Conservation (phyloP, 2,797 vertebrate genomes). For the Mycteria americana region DNA sequence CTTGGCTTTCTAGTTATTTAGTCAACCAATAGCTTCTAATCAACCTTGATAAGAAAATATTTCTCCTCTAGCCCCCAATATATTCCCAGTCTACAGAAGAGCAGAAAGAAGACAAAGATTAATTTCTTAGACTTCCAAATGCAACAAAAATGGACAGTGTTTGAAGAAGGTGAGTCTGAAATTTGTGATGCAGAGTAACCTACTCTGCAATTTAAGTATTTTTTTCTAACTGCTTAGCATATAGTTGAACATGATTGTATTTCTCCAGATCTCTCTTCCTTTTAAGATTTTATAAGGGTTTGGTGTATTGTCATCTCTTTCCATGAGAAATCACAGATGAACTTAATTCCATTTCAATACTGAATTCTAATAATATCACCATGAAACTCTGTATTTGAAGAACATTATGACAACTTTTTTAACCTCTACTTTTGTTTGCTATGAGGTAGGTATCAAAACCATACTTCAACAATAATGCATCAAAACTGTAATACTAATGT, state of each 20-base stretch:
- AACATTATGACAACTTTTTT: background rate
- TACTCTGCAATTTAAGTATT: background rate
- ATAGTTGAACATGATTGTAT: background rate
- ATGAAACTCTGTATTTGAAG: background rate
- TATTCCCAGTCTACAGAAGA: background rate
- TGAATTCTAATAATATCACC: background rate
- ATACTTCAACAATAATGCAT: background rate
- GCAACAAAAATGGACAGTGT: background rate
- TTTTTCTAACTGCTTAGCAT: background rate
- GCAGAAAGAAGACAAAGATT: background rate
- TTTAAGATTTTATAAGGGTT: background rate
- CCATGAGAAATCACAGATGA: background rate
- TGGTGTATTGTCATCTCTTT: background rate
- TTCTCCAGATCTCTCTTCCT: background rate
- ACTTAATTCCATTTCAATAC: background rate
- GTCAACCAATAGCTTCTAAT: background rate
- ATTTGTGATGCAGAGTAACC: background rate
- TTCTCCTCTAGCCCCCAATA: constrained; percentile 10
- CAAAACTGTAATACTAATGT: background rate
- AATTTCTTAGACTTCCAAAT: background rate
- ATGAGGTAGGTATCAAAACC: background rate
- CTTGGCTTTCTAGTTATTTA: background rate
- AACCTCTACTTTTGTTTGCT: background rate
- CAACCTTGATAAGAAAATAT: background rate
- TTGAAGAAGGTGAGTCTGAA: background rate